Conservation (phyloP, 2,797 vertebrate species). For the Hydrolagus colliei region DNA sequence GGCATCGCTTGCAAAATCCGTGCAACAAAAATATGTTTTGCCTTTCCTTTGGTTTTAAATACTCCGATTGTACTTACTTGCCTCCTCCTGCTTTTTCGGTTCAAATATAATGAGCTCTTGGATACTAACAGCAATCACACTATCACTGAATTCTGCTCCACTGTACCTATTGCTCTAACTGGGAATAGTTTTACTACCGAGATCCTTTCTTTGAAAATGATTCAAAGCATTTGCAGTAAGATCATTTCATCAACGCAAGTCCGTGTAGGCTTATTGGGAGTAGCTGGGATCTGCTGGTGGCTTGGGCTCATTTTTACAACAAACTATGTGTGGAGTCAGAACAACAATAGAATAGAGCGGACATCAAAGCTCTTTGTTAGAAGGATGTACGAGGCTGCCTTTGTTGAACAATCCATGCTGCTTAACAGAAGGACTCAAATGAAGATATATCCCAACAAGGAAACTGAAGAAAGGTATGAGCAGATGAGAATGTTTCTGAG, state of each 20-base stretch:
- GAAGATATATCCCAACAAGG: too few species aligned
- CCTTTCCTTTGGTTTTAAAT: background rate
- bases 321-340: constrained; percentile 1
- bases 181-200: background rate
- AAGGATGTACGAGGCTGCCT: background rate
- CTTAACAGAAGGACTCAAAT: background rate
- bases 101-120: background rate
- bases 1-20: background rate
- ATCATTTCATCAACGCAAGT: background rate
- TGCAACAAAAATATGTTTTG: background rate
- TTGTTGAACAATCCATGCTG: constrained; percentile 4
- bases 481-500: background rate
- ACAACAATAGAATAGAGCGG: constrained; percentile 1
- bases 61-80: background rate
- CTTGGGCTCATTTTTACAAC: background rate
- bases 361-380: constrained; percentile 9
- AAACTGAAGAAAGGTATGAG: background rate
- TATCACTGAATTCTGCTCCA: background rate
- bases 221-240: background rate
- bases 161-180: background rate
- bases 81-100: background rate
- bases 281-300: background rate
- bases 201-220: background rate
- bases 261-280: background rate
- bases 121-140: background rate